phyloP scores from a whole-genome alignment of 1,140 invertebrate genomes.

The Teleogryllus occipitalis region DNA sequence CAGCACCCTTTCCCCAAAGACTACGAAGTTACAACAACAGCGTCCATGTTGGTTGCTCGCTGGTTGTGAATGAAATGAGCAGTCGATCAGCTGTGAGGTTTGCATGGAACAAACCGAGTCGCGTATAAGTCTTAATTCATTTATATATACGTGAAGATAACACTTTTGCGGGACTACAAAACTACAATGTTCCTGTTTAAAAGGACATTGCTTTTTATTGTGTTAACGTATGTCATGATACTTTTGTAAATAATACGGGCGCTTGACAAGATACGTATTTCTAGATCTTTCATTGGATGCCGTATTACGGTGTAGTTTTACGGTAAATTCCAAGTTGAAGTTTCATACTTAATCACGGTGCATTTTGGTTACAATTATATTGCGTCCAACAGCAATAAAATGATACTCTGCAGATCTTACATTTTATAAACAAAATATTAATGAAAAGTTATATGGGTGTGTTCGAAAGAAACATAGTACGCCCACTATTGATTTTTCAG shows the following conservation, averaged over 20 bases:
- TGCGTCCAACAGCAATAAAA: background rate
- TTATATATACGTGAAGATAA: no score
- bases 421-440: background rate
- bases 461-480: background rate
- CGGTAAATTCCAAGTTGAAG: no score
- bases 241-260: no score
- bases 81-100: constrained; percentile 17
- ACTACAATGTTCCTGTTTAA: no score
- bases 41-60: constrained; percentile 19
- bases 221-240: no score
- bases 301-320: no score
- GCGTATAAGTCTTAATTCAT: background rate
- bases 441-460: background rate
- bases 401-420: background rate
- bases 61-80: constrained; percentile 15
- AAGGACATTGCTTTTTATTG: no score
- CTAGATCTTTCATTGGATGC: no score
- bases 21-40: constrained; percentile 11
- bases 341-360: no score
- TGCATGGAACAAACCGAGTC: background rate
- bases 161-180: no score
- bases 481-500: constrained; percentile 4
- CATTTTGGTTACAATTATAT: no score
- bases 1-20: constrained; percentile 16
- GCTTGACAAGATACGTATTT: no score